Evolutionary conservation across 2,888 invertebrate genomes (phyloP), one percentile per base, ranked within the genome.

Genomic region (Machimus atricapillus): DNA sequence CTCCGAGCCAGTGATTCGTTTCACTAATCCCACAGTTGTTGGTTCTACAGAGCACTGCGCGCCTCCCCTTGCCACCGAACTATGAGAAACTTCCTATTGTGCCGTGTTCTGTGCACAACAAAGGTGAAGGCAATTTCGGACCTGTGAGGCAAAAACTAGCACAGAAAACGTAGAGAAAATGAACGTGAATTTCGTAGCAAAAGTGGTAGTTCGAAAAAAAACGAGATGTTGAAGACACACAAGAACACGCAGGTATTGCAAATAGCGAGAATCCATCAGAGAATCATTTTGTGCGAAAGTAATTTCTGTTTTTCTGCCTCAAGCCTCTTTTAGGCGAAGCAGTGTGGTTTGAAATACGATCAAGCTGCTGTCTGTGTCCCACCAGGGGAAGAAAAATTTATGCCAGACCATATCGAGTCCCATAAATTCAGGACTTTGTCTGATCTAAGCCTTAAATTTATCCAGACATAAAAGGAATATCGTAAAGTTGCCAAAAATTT

Each of bases 81-180:
- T 58, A 82, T 82, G 82, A 58, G 82, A 82, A 82, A 58, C 14
- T 82, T 82, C 82, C 82, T 37, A 66, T 82, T 82, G 82, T 82
- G 58, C 52, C 9, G 31, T 34, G 31, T 27, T 1, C 14, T 77
- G 19, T 46, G 12, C 46, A 34, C 19, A 82, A 34, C 58, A 82
- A 82, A 82, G 82, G 82, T 82, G 82, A 82, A 82, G 82, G 82
- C 52, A 82, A 82, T 82, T 82, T 82, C 66, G 58, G 58, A 37
- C 58, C 19, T 31, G 23, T 12, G 43, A 81, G 34, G 52, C 27
- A 81, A 81, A 46, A 82, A 52, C 46, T 27, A 46, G 23, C 46
- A 52, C 23, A 79, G 23, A 79, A 52, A 52, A 82, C 37, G 27
- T 12, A 58, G 82, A 82, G 52, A 82, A 66, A 82, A 58, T 52